Conservation (phyloP, 2,888 invertebrate genomes). For the Plebejus anna region DNA sequence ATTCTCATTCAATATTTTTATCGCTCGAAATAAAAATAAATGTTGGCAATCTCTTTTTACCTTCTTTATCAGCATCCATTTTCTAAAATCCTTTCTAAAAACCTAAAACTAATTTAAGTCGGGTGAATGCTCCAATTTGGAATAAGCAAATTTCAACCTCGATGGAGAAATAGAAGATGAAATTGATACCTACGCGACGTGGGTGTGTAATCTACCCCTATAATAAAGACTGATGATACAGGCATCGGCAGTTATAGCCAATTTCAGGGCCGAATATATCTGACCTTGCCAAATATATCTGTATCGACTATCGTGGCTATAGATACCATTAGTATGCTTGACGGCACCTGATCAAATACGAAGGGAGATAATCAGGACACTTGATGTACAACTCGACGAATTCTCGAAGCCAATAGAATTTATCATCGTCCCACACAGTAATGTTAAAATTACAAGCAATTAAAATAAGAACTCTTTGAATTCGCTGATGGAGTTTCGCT, state of each 20-base stretch:
- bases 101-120: not conserved
- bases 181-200: constrained; percentile 10
- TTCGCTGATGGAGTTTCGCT: not conserved
- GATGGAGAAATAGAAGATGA: not conserved
- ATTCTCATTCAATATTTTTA: constrained; percentile 7
- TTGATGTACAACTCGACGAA: constrained; percentile 70
- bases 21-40: not conserved
- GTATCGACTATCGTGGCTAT: constrained; percentile 36
- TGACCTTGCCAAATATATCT: constrained; percentile 50
- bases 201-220: constrained; percentile 26
- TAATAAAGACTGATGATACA: constrained; percentile 43
- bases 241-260: constrained; percentile 36
- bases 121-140: not conserved
- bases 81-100: not conserved
- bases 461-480: not conserved
- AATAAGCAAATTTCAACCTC: not conserved
- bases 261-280: constrained; percentile 62
- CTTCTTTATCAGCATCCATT: not conserved
- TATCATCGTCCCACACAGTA: not conserved
- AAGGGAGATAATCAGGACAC: constrained; percentile 72
- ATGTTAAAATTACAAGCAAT: not conserved
- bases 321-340: constrained; percentile 49
- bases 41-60: not conserved
- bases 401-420: constrained; percentile 41
- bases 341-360: constrained; percentile 76